phyloP scores from a whole-genome alignment of 35 echinoderm and acorn worm genomes.

The Ophioderma brevispina region DNA sequence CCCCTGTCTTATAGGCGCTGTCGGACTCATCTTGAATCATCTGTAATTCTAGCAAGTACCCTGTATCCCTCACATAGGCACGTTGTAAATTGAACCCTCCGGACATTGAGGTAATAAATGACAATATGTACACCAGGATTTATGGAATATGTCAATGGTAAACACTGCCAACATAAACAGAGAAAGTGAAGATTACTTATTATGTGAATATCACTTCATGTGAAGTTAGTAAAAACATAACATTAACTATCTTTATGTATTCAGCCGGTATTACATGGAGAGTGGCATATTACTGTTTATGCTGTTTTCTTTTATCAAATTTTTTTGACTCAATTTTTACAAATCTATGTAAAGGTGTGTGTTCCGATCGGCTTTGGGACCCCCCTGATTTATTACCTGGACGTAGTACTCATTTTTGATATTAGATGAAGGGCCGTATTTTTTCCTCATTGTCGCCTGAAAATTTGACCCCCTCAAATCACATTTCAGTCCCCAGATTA shows the following conservation, averaged over 20 bases:
- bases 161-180: slow-evolving; percentile 37
- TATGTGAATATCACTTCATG: neutral
- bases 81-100: slow-evolving; percentile 88
- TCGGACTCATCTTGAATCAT: slow-evolving; percentile 89
- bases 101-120: slow-evolving; percentile 70
- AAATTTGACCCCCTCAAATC: too few species aligned
- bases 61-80: slow-evolving; percentile 84
- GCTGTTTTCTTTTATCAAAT: too few species aligned
- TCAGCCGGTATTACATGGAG: neutral
- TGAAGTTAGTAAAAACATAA: neutral
- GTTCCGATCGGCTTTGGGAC: too few species aligned
- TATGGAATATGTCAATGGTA: slow-evolving; percentile 78
- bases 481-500: too few species aligned
- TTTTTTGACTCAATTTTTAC: too few species aligned
- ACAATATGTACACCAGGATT: slow-evolving; percentile 68
- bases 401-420: too few species aligned
- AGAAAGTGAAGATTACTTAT: neutral
- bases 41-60: slow-evolving; percentile 74
- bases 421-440: too few species aligned
- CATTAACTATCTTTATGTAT: neutral
- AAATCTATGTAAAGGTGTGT: too few species aligned
- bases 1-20: slow-evolving; percentile 89
- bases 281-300: neutral
- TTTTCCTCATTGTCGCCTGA: too few species aligned
- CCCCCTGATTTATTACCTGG: too few species aligned